phyloP scores from a whole-genome alignment of 2,888 invertebrate genomes.

The Tanypteryx hageni region DNA sequence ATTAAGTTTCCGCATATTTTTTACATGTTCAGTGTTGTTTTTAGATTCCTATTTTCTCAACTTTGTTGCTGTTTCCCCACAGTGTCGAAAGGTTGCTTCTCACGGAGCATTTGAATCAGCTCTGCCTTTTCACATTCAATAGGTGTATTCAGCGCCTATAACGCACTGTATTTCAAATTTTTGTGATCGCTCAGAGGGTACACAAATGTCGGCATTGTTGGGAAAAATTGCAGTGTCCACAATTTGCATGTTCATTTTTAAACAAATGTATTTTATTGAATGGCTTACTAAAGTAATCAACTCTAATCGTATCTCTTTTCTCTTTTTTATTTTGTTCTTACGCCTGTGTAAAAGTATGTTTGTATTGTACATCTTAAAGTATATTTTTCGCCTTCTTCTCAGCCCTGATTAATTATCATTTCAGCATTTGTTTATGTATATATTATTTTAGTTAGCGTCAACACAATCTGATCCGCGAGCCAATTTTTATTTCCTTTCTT shows the following conservation, averaged over 20 bases:
- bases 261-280: constrained; percentile 15
- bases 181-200: background rate
- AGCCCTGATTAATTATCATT: background rate
- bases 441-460: constrained; percentile 29
- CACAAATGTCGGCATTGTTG: background rate
- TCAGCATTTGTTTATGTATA: background rate
- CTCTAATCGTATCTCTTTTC: constrained; percentile 26
- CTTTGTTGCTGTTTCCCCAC: background rate
- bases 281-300: constrained; percentile 38
- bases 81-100: background rate
- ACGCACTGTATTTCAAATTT: no score
- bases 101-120: background rate
- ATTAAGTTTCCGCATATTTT: background rate
- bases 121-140: background rate
- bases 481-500: constrained; percentile 73
- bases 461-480: constrained; percentile 71
- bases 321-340: background rate
- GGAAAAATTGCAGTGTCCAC: background rate
- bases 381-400: background rate
- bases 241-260: background rate
- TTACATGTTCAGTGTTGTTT: background rate
- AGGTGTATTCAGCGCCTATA: background rate
- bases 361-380: background rate
- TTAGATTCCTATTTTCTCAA: background rate
- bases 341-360: background rate